Evolutionary conservation across 2,113 vertebrate genomes (phyloP).

Genomic region (Thymallus thymallus): DNA sequence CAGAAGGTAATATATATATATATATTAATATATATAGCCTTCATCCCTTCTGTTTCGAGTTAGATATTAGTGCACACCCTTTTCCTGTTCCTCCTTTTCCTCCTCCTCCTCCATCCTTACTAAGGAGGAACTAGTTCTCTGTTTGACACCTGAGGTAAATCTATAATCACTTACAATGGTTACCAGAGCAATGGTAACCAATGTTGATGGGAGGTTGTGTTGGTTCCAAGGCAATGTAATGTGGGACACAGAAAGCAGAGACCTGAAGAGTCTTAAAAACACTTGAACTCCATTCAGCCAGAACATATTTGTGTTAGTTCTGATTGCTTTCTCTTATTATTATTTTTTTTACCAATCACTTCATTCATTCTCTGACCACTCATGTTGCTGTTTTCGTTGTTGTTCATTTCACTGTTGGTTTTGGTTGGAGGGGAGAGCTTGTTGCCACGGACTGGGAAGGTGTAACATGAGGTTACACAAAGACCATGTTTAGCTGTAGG

Average conservation of each 20-base stretch:
- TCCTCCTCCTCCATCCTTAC: neutral
- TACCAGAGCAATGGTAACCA: constrained; percentile 7
- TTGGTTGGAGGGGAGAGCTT: neutral
- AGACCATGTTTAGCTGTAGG: too few relatives aligned
- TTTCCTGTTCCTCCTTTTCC: neutral
- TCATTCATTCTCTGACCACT: constrained; percentile 33
- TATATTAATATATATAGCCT: too few relatives aligned
- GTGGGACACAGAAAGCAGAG: neutral
- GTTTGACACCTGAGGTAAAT: constrained; percentile 4
- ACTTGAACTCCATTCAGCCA: constrained; percentile 9
- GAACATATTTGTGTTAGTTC: constrained; percentile 37
- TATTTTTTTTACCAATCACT: constrained; percentile 28
- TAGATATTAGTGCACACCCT: neutral
- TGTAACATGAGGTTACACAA: neutral
- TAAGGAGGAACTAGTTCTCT: neutral
- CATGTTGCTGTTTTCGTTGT: constrained; percentile 38
- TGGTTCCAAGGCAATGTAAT: neutral
- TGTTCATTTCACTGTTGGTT: constrained; percentile 30
- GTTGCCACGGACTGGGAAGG: constrained; percentile 12
- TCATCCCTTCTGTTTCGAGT: too few relatives aligned
- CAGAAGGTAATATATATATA: too few relatives aligned
- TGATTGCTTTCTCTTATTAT: constrained; percentile 12
- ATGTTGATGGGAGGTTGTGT: neutral
- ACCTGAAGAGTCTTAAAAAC: too few relatives aligned
- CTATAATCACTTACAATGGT: neutral